Base-by-base conservation (phyloP, 2,113 vertebrate species). In the Narcine bancroftii region DNA sequence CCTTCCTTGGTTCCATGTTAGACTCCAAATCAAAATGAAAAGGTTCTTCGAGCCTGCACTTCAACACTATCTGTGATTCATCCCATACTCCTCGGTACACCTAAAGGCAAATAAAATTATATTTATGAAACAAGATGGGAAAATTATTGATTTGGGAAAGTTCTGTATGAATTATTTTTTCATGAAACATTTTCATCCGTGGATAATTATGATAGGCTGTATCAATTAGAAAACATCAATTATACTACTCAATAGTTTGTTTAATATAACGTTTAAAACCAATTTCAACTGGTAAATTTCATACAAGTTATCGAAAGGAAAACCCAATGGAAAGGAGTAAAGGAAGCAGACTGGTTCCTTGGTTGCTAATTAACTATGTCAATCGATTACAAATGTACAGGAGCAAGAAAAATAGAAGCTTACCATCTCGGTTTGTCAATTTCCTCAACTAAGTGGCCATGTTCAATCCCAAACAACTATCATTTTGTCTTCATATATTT, bases 51-150 rank as follows among this genome's bases (percentile, higher is more conserved):
- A 99, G 97, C 92, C 98, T 98, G 94, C 98, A 99, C 95, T 98
- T 99, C 94, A 99, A 97, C 93, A 99, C 96, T 60, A 97, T 97
- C 92, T 98, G 98, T 75, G 99, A 94, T 94, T 98, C 98, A 69
- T 97, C 98, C 99, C 98, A 99, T 94, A 95, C 96, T 94, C 98
- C 98, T 91, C 97, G 97, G 94, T 99, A 99, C 81, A 98, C 97
- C 98, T 99, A n/a, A 50, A 65, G 36, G 93, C 50, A 85, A 93
- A 93, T 79, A 93, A 77, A 87, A 93, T 24, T 21, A 0, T 6
- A 89, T 89, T 39, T 21, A 63, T 65, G n/a, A 89, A 89, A 39
- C 5, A 77, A 7, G 33, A n/a, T 33, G 39, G 29, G 19, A 83
- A 39, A 69, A 39, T 2, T 63, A 63, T 63, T n/a, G n/a, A 63